A percentile compares a stretch with the other conserved stretches of the same genome.
phyloP scores from a whole-genome alignment of 2,888 invertebrate species.

The Trichogramma evanescens region DNA sequence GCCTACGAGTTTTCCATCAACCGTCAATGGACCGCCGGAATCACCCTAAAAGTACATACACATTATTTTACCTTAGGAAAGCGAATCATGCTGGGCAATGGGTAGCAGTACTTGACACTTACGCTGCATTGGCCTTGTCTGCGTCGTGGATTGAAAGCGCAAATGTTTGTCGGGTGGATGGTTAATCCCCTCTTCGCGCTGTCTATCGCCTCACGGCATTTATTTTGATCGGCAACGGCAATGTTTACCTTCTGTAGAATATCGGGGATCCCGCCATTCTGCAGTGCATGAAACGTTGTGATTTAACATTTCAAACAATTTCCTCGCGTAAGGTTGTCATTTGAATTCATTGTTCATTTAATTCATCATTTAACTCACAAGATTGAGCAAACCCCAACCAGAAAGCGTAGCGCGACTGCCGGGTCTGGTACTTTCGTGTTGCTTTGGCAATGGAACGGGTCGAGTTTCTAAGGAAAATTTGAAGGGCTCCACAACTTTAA shows the following conservation, averaged over 20 bases:
- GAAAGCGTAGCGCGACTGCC: neutral
- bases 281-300: neutral
- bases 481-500: conserved; percentile 26
- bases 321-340: too few species aligned
- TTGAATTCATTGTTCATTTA: too few species aligned
- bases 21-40: too few species aligned
- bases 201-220: conserved; percentile 4
- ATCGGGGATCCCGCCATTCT: neutral
- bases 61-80: too few species aligned
- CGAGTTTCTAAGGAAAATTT: neutral
- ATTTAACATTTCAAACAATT: too few species aligned
- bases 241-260: conserved; percentile 9
- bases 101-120: neutral
- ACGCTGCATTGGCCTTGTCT: conserved; percentile 17
- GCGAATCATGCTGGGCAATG: too few species aligned
- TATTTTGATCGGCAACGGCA: conserved; percentile 10
- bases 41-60: too few species aligned
- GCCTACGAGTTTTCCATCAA: too few species aligned
- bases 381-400: conserved; percentile 4
- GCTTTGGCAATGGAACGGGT: neutral
- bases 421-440: neutral
- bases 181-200: neutral
- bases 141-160: conserved; percentile 13
- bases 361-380: too few species aligned
- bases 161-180: conserved; percentile 11